A percentile compares a stretch with the other conserved stretches of the same genome.
These are phyloP conservation scores for Elgaria multicarinata DNA, from an alignment of 2,113 vertebrate species.

Conservation along the genomic window DNA sequence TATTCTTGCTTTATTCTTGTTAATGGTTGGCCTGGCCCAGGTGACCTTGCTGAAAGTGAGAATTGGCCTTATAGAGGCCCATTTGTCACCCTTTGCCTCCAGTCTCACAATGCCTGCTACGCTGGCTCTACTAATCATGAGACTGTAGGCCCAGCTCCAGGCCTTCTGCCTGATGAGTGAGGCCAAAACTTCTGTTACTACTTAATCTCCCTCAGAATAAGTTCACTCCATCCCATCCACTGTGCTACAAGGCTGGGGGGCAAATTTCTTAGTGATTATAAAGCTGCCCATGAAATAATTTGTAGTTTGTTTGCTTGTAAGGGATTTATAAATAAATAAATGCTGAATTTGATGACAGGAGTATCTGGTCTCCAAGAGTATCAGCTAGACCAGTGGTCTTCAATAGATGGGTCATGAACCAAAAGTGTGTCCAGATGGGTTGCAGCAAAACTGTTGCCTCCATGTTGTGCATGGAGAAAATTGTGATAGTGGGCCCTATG, in stretches of 20 bases:
- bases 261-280: neutral
- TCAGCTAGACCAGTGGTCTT: too few relatives aligned
- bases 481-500: too few relatives aligned
- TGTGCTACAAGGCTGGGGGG: neutral
- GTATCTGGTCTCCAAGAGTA: too few relatives aligned
- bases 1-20: neutral
- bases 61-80: neutral
- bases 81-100: neutral
- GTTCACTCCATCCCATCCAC: neutral
- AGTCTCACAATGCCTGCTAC: neutral
- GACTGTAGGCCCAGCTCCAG: neutral
- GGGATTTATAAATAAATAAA: too few relatives aligned
- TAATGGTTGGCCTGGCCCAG: neutral
- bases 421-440: too few relatives aligned
- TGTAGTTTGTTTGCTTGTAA: too few relatives aligned
- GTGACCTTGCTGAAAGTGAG: neutral
- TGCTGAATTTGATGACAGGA: too few relatives aligned
- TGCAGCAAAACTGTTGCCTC: too few relatives aligned
- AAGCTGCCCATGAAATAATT: too few relatives aligned
- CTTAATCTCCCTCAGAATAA: too few relatives aligned
- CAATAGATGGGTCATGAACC: too few relatives aligned
- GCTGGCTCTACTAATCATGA: neutral
- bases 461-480: too few relatives aligned
- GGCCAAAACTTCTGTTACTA: neutral
- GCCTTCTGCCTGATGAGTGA: neutral